Base-by-base conservation (phyloP, 1,140 invertebrate species). In the Drosophila mayri region DNA sequence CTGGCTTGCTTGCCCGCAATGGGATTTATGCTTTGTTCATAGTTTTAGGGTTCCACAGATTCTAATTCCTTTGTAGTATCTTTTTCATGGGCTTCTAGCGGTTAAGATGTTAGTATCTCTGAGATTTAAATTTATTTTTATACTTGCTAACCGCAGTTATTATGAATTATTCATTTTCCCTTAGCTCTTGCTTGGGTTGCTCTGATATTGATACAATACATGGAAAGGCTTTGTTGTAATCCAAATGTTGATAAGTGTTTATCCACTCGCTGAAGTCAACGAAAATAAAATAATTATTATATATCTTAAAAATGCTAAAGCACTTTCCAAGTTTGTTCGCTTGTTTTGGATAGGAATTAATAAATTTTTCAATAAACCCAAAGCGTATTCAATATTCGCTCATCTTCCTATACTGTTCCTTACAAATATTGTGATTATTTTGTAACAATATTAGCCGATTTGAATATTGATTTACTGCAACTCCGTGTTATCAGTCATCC, bases 391-490 rank as follows among this genome's bases (percentile, higher is more conserved):
- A 63, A 12, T 50, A 68, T 32, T 43, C 28, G 28, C 0, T 22
- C 4, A 12, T 20, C 6, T 55, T 14, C 28, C 38, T 7, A n/a
- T 40, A 12, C 4, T 16, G 3, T 61, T 37, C 6, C 7, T 49
- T 58, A 40, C 32, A 58, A 25, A 22, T 30, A n/a, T 11, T 20
- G 16, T 50, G 54, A 30, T 28, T 28, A 25, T 55, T 81, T 72
- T 72, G 44, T 76, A 79, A 61, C 61, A 68, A 72, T 87, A 70
- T 79, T 67, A 64, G 64, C 30, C 64, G 65, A 66, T 68, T 79
- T 73, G 40, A 73, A 62, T 76, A 75, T 82, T 81, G 71, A 86
- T 85, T 81, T 81, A 85, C 86, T 85, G 73, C 67, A 70, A 57
- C 43, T 61, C 28, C 30, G 22, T 32, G 40, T 79, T 79, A 66